phyloP scores from a whole-genome alignment of 2,888 invertebrate genomes.

The Andrena bicolor region DNA sequence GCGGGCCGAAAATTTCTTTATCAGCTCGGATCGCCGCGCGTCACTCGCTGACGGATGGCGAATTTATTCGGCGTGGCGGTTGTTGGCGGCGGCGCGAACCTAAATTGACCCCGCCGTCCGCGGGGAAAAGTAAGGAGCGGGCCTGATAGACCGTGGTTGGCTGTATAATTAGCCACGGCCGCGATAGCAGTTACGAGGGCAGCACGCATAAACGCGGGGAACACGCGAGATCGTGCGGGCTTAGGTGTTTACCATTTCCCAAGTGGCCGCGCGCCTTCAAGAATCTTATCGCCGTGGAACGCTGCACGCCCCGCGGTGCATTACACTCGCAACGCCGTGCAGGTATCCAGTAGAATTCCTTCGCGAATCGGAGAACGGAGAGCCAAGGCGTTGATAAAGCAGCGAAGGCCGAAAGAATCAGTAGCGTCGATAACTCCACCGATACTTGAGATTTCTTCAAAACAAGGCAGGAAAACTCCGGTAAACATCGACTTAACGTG shows the following conservation, averaged over 20 bases:
- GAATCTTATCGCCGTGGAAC: constrained; percentile 54
- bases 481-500: no score
- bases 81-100: constrained; percentile 35
- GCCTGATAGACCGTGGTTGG: constrained; percentile 29
- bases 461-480: no score
- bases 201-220: constrained; percentile 69
- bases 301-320: constrained; percentile 40
- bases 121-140: constrained; percentile 59
- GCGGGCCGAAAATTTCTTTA: constrained; percentile 6
- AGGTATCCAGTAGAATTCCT: neutral
- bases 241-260: constrained; percentile 59
- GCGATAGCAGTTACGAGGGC: constrained; percentile 68
- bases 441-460: no score
- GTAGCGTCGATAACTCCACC: no score
- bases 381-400: neutral
- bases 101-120: constrained; percentile 52
- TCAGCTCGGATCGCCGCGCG: neutral
- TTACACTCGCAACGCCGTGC: constrained; percentile 34
- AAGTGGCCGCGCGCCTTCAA: constrained; percentile 32
- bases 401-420: neutral
- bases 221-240: constrained; percentile 73
- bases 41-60: constrained; percentile 41
- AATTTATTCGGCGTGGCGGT: constrained; percentile 57
- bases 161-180: constrained; percentile 70
- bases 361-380: neutral